Conservation (phyloP, 2,113 vertebrate genomes). For the rat (Rattus norvegicus) region GRCr8 NC_086024.1:26044001-26044500, state of each 20-base stretch:
- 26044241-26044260: not conserved
- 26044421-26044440: not conserved
- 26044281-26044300: not conserved
- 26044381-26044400: not conserved
- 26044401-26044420: not conserved
- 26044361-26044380: not conserved
- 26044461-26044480: conserved; percentile 20
- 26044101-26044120: not conserved
- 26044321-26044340: not conserved
- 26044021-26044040: not conserved
- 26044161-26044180: not conserved
- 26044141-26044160: not conserved
- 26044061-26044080: not conserved
- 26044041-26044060: not conserved
- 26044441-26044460: conserved; percentile 33
- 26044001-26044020: not conserved
- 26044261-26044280: conserved; percentile 2
- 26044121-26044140: not conserved
- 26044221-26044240: not conserved
- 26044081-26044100: not conserved
- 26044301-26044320: not conserved
- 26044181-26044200: conserved; percentile 7
- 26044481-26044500: not conserved
- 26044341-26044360: not conserved
- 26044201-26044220: not conserved